Conservation (phyloP, 64 coral and sea anemone species). For the Stylophora pistillata region DNA sequence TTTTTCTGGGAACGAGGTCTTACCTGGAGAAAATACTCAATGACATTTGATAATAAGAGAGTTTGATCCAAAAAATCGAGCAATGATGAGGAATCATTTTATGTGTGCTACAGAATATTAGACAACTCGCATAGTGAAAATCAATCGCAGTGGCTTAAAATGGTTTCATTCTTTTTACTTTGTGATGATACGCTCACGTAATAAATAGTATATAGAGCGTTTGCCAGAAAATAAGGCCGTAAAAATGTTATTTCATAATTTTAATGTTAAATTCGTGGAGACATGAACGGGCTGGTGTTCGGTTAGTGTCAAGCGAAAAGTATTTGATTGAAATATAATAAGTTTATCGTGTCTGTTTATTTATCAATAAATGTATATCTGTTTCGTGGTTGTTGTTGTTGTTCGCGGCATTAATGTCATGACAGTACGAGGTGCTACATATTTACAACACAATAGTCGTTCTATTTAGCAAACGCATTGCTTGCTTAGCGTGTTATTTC, state of each 20-base stretch:
- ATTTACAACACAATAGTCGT: neutral
- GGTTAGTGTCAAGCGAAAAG: neutral
- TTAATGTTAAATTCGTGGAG: no score
- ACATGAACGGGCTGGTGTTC: no score
- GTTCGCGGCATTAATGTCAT: neutral
- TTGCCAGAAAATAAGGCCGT: neutral
- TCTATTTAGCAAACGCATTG: neutral
- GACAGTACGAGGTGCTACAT: neutral
- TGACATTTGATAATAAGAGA: neutral
- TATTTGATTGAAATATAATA: neutral
- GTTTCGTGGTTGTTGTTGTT: neutral
- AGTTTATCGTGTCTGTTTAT: neutral
- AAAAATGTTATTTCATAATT: no score
- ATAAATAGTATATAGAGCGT: neutral
- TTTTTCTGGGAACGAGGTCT: neutral
- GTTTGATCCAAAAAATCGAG: neutral
- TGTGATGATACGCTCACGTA: neutral
- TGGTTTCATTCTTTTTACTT: neutral
- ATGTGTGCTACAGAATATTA: neutral
- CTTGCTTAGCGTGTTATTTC: constrained; percentile 17
- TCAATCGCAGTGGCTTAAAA: neutral
- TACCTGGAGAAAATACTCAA: neutral
- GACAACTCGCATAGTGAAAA: neutral
- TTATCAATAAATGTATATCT: no score
- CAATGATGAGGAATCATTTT: no score